A percentile compares a stretch with the other conserved stretches of the same genome.
Evolutionary conservation across 2,888 invertebrate species (phyloP).

Genomic region (Plutella xylostella): DNA sequence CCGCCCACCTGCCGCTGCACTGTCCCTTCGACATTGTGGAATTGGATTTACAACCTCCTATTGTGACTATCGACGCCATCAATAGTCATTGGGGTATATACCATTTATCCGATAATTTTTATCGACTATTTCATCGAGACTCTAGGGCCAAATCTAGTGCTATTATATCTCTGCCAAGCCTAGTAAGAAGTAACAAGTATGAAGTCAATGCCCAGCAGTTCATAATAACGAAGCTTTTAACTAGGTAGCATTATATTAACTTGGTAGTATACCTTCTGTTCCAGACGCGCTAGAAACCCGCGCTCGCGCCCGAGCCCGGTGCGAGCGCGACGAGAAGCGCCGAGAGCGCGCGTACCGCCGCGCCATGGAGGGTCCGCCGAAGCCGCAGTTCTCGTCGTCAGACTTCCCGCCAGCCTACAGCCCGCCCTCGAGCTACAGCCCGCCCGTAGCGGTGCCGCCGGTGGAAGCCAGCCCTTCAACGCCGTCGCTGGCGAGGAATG

Average conservation of each 20-base stretch:
- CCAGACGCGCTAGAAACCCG: constrained; percentile 81
- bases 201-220: background rate
- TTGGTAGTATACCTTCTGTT: constrained; percentile 2
- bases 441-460: constrained; percentile 16
- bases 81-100: too few species aligned
- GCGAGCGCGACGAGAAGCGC: constrained; percentile 81
- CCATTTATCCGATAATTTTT: too few species aligned
- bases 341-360: constrained; percentile 83
- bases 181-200: background rate
- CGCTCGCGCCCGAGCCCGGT: constrained; percentile 75
- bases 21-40: constrained; percentile 93
- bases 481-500: background rate
- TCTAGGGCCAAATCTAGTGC: too few species aligned
- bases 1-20: constrained; percentile 88
- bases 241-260: background rate
- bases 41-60: constrained; percentile 80
- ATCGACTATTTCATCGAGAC: too few species aligned
- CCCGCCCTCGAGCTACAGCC: constrained; percentile 25
- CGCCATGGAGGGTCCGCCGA: constrained; percentile 76
- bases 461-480: background rate
- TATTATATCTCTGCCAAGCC: too few species aligned
- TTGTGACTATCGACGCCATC: constrained; percentile 74
- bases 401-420: constrained; percentile 41
- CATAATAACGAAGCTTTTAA: background rate
- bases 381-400: constrained; percentile 70